phyloP scores from a whole-genome alignment of 2,113 vertebrate species.

The Ceratotherium simum region DNA sequence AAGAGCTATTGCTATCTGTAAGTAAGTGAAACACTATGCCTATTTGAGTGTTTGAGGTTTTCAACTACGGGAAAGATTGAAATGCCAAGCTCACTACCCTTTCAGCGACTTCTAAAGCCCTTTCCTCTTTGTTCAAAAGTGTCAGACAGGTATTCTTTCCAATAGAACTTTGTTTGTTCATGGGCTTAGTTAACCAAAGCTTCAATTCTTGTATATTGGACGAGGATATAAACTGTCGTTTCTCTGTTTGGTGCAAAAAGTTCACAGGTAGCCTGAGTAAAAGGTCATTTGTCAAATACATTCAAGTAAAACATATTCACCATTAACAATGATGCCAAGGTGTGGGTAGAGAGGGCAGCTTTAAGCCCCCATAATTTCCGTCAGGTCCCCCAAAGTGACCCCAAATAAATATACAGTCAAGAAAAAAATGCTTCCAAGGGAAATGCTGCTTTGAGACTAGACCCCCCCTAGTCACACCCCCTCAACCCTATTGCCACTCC shows the following conservation, averaged over 20 bases:
- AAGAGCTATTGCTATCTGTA: background rate
- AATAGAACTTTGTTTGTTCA: slow-evolving; percentile 42
- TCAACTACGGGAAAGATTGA: background rate
- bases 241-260: background rate
- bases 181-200: background rate
- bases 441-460: background rate
- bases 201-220: background rate
- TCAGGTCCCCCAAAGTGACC: background rate
- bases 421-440: background rate
- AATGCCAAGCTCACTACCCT: background rate
- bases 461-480: background rate
- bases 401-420: background rate
- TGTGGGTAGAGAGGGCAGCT: background rate
- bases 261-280: background rate
- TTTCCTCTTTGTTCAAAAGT: slow-evolving; percentile 54
- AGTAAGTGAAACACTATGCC: background rate
- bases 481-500: background rate
- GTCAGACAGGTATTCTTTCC: background rate
- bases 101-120: background rate
- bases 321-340: background rate
- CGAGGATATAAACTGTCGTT: background rate
- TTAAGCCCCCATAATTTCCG: slow-evolving; percentile 1
- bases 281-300: slow-evolving; percentile 21
- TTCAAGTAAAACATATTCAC: background rate
- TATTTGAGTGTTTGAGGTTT: background rate